A percentile compares a stretch with the other conserved stretches of the same genome.
These are phyloP conservation scores for Tinea semifulvella DNA, from an alignment of 2,888 invertebrate species.

Conservation along the genomic window DNA sequence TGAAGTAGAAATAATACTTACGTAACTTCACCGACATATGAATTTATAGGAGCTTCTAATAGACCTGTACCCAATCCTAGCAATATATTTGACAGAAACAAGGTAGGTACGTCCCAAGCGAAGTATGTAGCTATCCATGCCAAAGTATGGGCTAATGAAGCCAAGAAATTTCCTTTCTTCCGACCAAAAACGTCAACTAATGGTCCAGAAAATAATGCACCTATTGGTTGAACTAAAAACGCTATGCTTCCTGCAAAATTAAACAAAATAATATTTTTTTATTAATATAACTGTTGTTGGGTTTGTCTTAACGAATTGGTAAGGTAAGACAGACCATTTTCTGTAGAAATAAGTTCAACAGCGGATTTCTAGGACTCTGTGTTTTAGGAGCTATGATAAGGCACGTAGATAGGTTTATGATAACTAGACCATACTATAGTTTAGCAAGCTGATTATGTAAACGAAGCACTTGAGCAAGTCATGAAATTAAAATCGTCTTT, in stretches of 20 bases:
- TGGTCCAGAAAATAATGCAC: conserved; percentile 62
- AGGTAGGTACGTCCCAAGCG: conserved; percentile 44
- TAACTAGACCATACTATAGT: too few species aligned
- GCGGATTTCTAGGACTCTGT: too few species aligned
- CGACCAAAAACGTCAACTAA: conserved; percentile 63
- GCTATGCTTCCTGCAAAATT: conserved; percentile 59
- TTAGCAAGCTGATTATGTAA: too few species aligned
- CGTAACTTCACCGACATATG: conserved; percentile 68
- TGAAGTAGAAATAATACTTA: conserved; percentile 21
- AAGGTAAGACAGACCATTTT: too few species aligned
- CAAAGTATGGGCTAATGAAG: conserved; percentile 61
- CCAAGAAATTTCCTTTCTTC: conserved; percentile 60
- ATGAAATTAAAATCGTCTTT: too few species aligned
- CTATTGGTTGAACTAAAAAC: conserved; percentile 64
- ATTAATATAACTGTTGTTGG: too few species aligned
- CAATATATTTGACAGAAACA: conserved; percentile 57
- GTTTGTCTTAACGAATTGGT: too few species aligned
- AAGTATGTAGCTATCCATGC: conserved; percentile 66
- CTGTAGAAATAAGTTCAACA: too few species aligned
- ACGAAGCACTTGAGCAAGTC: too few species aligned
- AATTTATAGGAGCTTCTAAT: conserved; percentile 67
- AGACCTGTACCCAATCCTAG: conserved; percentile 65
- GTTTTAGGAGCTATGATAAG: too few species aligned
- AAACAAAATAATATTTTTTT: background rate
- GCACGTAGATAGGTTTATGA: too few species aligned